These are phyloP conservation scores for Hybos culiciformis DNA, from an alignment of 2,888 invertebrate species.

Conservation along the genomic window DNA sequence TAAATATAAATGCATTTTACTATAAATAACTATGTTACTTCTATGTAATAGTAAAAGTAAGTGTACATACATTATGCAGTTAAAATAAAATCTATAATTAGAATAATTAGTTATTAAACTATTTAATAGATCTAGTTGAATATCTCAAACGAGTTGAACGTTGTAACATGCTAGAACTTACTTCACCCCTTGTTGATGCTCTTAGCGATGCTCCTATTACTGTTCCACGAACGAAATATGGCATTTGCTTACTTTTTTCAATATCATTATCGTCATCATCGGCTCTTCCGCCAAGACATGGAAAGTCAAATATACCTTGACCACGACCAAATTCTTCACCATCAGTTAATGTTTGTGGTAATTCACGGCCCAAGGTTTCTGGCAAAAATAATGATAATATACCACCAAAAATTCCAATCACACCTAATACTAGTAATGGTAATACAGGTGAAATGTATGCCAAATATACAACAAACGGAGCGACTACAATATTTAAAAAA, in stretches of 20 bases:
- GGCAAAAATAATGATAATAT: slow-evolving; percentile 65
- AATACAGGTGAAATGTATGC: slow-evolving; percentile 55
- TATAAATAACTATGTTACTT: no score
- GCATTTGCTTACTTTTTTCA: slow-evolving; percentile 14
- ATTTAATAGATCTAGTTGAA: slow-evolving; percentile 28
- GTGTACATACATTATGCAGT: slow-evolving; percentile 11
- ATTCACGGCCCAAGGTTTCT: slow-evolving; percentile 71
- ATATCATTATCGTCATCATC: slow-evolving; percentile 18
- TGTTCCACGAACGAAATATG: slow-evolving; percentile 29
- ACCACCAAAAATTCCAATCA: slow-evolving; percentile 61
- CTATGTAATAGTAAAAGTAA: no score
- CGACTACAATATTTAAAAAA: no score
- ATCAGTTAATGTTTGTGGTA: slow-evolving; percentile 75
- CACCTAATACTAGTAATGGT: slow-evolving; percentile 65
- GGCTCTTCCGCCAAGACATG: slow-evolving; percentile 46
- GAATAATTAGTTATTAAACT: background rate
- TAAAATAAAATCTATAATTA: background rate
- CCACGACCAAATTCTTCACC: slow-evolving; percentile 73
- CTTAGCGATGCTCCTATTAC: slow-evolving; percentile 41
- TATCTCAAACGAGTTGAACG: slow-evolving; percentile 40
- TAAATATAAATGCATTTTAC: background rate
- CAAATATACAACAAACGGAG: slow-evolving; percentile 75
- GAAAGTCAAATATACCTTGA: slow-evolving; percentile 70
- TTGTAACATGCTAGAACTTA: slow-evolving; percentile 45
- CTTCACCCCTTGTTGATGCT: slow-evolving; percentile 47